phyloP scores from a whole-genome alignment of 2,113 vertebrate species.

The Poecile atricapillus region DNA sequence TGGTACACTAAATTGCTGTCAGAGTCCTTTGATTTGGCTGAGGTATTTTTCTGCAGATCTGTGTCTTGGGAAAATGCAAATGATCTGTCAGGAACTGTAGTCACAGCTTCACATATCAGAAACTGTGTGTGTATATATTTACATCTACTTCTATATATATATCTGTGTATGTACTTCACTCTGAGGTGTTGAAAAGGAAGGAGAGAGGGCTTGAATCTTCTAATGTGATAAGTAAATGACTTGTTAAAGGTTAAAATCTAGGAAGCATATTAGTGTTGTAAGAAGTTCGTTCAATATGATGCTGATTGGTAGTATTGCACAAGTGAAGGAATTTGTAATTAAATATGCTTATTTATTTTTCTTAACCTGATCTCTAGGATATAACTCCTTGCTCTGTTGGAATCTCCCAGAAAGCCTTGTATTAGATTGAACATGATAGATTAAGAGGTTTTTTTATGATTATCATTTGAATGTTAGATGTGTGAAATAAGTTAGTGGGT shows the following conservation, averaged over 20 bases:
- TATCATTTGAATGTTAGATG: not conserved
- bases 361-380: not conserved
- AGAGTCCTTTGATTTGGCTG: not conserved
- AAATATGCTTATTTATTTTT: not conserved
- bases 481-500: not conserved
- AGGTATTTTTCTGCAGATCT: not conserved
- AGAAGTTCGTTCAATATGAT: not conserved
- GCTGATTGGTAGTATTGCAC: not conserved
- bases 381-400: not conserved
- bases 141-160: not conserved
- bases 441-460: not conserved
- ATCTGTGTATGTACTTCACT: not conserved
- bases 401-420: not conserved
- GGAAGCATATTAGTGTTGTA: not conserved
- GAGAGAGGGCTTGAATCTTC: not conserved
- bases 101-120: not conserved
- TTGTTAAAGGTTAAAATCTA: not conserved
- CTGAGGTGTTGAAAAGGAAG: not conserved
- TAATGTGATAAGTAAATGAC: not conserved
- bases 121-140: not conserved
- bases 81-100: not conserved
- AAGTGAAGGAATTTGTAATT: not conserved
- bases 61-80: not conserved
- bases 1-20: not conserved
- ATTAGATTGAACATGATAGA: not conserved